A percentile compares a stretch with the other conserved stretches of the same genome.
phyloP scores from a whole-genome alignment of 23 tunicate genomes.

The Halocynthia aurantium region DNA sequence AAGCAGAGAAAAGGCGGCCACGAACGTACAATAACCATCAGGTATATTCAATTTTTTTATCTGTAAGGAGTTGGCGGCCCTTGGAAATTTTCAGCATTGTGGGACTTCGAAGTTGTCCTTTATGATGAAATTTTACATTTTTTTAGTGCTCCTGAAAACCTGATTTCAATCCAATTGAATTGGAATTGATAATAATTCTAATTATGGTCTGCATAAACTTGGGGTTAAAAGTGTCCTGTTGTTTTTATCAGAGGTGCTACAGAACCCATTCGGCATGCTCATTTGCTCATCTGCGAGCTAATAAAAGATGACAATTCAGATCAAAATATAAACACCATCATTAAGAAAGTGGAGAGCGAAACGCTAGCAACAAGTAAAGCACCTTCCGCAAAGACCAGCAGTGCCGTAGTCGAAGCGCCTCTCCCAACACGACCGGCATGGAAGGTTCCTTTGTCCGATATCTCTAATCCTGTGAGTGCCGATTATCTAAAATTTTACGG shows the following conservation, averaged over 20 bases:
- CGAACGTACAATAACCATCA: slow-evolving; percentile 93
- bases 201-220: background rate
- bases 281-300: slow-evolving; percentile 57
- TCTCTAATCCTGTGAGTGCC: background rate
- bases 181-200: background rate
- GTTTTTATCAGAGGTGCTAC: slow-evolving; percentile 42
- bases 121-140: background rate
- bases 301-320: slow-evolving; percentile 70
- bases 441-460: slow-evolving; percentile 50
- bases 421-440: slow-evolving; percentile 67
- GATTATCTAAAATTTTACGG: background rate
- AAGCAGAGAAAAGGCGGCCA: slow-evolving; percentile 86
- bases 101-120: background rate
- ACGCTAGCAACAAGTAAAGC: slow-evolving; percentile 10
- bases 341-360: slow-evolving; percentile 10
- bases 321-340: slow-evolving; percentile 49
- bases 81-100: background rate
- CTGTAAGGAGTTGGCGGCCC: background rate
- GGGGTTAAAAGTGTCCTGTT: background rate
- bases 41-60: slow-evolving; percentile 24
- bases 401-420: slow-evolving; percentile 65
- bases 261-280: slow-evolving; percentile 61
- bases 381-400: slow-evolving; percentile 18
- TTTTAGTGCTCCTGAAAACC: background rate
- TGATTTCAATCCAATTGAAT: background rate